Evolutionary conservation across 2,797 vertebrate species (phyloP), one percentile per base, ranked within the genome.

Genomic region (Perodicticus potto): DNA sequence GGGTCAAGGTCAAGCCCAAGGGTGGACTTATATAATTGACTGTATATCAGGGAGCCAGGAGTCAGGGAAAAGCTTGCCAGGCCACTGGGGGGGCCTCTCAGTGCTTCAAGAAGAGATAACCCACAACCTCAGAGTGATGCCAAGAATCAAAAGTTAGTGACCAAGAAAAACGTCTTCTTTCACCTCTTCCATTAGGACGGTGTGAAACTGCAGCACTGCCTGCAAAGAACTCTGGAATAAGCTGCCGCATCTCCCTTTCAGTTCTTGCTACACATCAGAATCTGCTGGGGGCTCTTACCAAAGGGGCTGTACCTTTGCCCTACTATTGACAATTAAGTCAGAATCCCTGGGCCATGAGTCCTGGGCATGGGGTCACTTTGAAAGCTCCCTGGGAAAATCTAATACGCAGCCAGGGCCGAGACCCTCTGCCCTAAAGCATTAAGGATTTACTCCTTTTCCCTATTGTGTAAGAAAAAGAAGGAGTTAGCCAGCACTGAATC

Each of bases 331-430:
- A 45, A 23, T 32, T 13, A 11, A 43, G 23, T 57, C 61, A 65
- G 76, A 73, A 59, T 55, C 59, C 81, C 86, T 45, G 19, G 13
- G 16, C 17, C 2, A 1, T 69, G 55, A 3, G 57, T 12, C 59
- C 63, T 49, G 34, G 84, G 29, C 43, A 5, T 16, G 0, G 0
- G 0, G 57, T 29, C 53, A 8, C 20, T 29, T 25, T 49, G 45
- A 40, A n/a, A 55, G 53, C n/a, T 86, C 67, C 57, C 34, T 1
- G 1, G 23, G 32, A 49, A 16, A 53, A 43, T 37, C 70, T 53
- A 7, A 5, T 1, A 1, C 40, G 10, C 12, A 23, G 43, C 85
- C 73, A 34, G 55, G 34, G 19, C 80, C 1, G 0, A 67, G 69
- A 13, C 40, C 32, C 27, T 86, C 87, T 34, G 43, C 49, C 20